These are phyloP conservation scores for Capitella teleta DNA, from an alignment of 1,140 invertebrate genomes.

Conservation along the genomic window DNA sequence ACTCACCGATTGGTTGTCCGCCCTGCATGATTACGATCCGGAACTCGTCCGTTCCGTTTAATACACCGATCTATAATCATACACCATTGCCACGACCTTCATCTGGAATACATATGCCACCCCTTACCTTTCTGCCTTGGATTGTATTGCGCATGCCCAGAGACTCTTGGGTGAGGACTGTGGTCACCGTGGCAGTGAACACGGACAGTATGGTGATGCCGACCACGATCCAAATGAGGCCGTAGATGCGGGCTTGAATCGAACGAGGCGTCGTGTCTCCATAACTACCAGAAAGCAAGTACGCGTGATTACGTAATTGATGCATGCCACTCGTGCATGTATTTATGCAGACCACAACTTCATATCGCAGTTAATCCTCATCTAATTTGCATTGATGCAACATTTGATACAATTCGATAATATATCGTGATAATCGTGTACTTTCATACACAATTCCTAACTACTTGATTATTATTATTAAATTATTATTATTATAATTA, in stretches of 20 bases:
- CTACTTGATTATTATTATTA: no score
- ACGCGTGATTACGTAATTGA: no score
- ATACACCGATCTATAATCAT: background rate
- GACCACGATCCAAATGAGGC: constrained; percentile 8
- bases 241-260: constrained; percentile 2
- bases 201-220: constrained; percentile 5
- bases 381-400: no score
- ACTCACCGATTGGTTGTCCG: background rate
- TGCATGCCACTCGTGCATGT: no score
- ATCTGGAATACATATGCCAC: no score
- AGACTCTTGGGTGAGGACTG: constrained; percentile 2
- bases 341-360: no score
- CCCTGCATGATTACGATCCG: background rate
- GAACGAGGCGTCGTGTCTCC: constrained; percentile 8
- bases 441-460: no score
- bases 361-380: no score
- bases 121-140: background rate
- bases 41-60: background rate
- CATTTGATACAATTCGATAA: no score
- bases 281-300: constrained; percentile 10
- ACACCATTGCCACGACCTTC: no score
- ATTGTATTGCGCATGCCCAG: background rate
- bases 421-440: no score
- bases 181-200: constrained; percentile 10
- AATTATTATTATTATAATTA: no score